Percentiles rank a stretch among this genome's conserved stretches.
Evolutionary conservation across 1,140 invertebrate genomes (phyloP).

Genomic region (Monomorium pharaonis): DNA sequence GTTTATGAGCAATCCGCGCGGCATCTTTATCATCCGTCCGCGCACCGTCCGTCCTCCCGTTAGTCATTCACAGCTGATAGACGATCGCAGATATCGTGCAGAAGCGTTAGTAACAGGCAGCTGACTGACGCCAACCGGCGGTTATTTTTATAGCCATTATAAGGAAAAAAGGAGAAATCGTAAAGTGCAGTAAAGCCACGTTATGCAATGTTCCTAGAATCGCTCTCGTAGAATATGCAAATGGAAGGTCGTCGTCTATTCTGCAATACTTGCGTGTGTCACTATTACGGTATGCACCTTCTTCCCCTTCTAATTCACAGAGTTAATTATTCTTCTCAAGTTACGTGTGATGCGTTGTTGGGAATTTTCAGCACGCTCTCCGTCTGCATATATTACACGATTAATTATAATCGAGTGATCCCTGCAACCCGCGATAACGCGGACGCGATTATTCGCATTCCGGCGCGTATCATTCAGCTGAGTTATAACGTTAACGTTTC

Average conservation of each 20-base stretch:
- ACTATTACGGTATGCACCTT: constrained; percentile 34
- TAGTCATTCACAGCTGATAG: constrained; percentile 53
- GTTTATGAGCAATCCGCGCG: constrained; percentile 10
- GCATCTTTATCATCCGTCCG: constrained; percentile 47
- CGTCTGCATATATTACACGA: not conserved
- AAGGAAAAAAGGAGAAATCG: constrained; percentile 50
- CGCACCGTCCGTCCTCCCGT: constrained; percentile 21
- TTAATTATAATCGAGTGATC: constrained; percentile 15
- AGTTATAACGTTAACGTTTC: not conserved
- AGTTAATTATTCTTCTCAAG: constrained; percentile 17
- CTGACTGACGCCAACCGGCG: constrained; percentile 44
- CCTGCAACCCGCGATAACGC: not conserved
- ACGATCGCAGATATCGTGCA: constrained; percentile 39
- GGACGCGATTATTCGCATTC: not conserved
- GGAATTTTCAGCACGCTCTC: constrained; percentile 16
- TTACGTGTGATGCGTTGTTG: constrained; percentile 10
- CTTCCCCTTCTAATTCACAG: constrained; percentile 8
- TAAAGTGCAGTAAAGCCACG: constrained; percentile 42
- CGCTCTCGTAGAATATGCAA: constrained; percentile 51
- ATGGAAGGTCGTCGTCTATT: constrained; percentile 55
- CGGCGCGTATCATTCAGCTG: not conserved
- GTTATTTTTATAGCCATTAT: constrained; percentile 46
- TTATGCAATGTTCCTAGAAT: constrained; percentile 55
- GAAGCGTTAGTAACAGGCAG: constrained; percentile 48
- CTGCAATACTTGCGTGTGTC: constrained; percentile 29